A percentile compares a stretch with the other conserved stretches of the same genome.
Evolutionary conservation across 2,797 vertebrate genomes (phyloP).

Genomic region (Knipowitschia caucasica): DNA sequence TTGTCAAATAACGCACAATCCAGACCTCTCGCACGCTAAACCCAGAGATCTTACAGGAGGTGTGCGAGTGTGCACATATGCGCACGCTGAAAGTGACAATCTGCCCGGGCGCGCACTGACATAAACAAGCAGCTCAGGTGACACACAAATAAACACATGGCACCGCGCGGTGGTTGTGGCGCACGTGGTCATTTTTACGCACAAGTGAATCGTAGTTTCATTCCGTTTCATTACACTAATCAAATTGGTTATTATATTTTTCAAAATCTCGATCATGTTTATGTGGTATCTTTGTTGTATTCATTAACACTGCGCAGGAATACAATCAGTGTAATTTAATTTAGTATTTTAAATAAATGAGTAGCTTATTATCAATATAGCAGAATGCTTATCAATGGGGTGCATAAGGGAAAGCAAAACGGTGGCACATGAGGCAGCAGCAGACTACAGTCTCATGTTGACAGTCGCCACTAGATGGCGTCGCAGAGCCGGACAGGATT

Average conservation of each 20-base stretch:
- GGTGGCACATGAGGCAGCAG: neutral
- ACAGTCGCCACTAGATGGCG: constrained; percentile 90
- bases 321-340: neutral
- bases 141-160: constrained; percentile 9
- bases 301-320: neutral
- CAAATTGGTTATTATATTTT: neutral
- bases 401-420: neutral
- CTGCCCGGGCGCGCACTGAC: constrained; percentile 23
- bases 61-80: constrained; percentile 12
- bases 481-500: constrained; percentile 79
- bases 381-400: neutral
- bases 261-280: neutral
- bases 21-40: constrained; percentile 33
- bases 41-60: constrained; percentile 21
- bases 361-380: neutral
- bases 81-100: constrained; percentile 27
- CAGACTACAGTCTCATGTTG: neutral
- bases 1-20: constrained; percentile 66
- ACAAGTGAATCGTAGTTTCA: neutral
- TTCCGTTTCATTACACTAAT: neutral
- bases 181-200: constrained; percentile 21
- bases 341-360: neutral
- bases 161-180: constrained; percentile 4
- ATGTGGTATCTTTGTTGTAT: neutral
- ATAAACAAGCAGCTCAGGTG: constrained; percentile 27